Percentiles rank a stretch among this genome's conserved stretches.
phyloP scores from a whole-genome alignment of 2,113 vertebrate species.

The Chauna torquata region DNA sequence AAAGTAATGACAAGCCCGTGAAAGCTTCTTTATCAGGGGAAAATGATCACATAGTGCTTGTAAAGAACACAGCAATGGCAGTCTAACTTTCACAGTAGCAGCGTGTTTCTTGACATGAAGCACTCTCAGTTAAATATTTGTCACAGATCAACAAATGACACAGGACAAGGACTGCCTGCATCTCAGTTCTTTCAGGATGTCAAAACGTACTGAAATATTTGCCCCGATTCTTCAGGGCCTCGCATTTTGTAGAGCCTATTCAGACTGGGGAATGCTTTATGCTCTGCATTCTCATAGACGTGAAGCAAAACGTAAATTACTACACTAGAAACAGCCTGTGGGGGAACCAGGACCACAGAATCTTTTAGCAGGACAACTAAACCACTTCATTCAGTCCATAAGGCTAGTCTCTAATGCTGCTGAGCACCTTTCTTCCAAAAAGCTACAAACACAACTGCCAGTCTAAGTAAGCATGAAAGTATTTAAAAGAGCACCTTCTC shows the following conservation, averaged over 20 bases:
- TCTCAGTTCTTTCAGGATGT: background rate
- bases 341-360: background rate
- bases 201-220: background rate
- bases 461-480: background rate
- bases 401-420: background rate
- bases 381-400: background rate
- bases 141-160: background rate
- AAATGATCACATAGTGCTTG: background rate
- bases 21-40: background rate
- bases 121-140: background rate
- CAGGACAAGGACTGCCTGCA: background rate
- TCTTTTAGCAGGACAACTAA: background rate
- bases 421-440: background rate
- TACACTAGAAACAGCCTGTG: background rate
- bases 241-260: background rate
- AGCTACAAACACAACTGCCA: background rate
- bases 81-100: background rate
- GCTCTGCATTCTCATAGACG: background rate
- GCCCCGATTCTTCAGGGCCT: background rate
- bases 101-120: background rate
- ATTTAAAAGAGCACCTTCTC: slow-evolving; percentile 85
- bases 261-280: background rate
- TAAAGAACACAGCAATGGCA: fast-evolving
- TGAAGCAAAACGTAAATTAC: background rate
- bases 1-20: background rate